Percentiles rank a stretch among this genome's conserved stretches.
Evolutionary conservation across 2,888 invertebrate genomes (phyloP).

Genomic region (Calameuta pallipes): DNA sequence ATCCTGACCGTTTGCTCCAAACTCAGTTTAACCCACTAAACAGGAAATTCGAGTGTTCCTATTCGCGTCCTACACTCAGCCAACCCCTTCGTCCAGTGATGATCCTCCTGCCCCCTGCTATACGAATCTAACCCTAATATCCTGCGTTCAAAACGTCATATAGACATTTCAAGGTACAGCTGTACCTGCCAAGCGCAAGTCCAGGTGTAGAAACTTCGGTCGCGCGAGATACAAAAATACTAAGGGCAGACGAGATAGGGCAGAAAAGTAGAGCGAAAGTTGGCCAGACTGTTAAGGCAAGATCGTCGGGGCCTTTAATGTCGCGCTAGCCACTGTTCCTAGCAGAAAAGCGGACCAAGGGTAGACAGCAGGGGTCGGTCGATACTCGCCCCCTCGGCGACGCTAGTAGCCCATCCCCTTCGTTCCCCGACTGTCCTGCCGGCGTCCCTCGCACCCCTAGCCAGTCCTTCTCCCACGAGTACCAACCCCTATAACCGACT

Average conservation of each 20-base stretch:
- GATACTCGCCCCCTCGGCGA: constrained; percentile 28
- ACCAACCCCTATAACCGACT: neutral
- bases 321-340: neutral
- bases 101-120: neutral
- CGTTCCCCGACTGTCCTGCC: neutral
- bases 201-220: neutral
- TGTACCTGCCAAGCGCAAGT: neutral
- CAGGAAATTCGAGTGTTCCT: neutral
- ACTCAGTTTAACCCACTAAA: neutral
- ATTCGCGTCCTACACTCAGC: neutral
- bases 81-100: neutral
- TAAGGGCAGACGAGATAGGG: neutral
- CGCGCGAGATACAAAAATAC: neutral
- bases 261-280: neutral
- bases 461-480: constrained; percentile 14
- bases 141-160: neutral
- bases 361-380: constrained; percentile 22
- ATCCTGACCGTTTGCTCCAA: neutral
- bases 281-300: neutral
- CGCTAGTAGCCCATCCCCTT: constrained; percentile 17
- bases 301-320: neutral
- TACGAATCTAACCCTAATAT: neutral
- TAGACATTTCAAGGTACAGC: neutral
- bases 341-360: constrained; percentile 1
- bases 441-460: neutral